A percentile compares a stretch with the other conserved stretches of the same genome.
These are phyloP conservation scores for Probaryconus sp. DNA, from an alignment of 1,140 invertebrate genomes.

Conservation along the genomic window DNA sequence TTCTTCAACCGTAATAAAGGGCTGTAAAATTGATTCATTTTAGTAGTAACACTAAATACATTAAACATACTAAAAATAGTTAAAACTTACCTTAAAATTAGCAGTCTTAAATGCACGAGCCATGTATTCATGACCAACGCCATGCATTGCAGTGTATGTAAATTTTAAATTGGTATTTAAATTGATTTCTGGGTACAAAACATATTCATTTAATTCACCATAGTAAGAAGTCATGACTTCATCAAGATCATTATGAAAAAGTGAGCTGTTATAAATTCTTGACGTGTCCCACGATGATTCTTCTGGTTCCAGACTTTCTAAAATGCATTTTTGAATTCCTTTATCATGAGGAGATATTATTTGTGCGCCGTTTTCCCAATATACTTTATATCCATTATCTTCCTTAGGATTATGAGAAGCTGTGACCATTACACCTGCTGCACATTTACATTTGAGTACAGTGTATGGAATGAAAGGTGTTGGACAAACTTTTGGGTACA, in stretches of 20 bases:
- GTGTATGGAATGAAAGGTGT: conserved; percentile 96
- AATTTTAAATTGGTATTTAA: conserved; percentile 82
- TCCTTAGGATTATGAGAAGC: conserved; percentile 99
- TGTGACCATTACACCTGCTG: conserved; percentile 96
- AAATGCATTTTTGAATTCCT: conserved; percentile 89
- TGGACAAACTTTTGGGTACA: conserved; percentile 90
- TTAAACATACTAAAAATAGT: background rate
- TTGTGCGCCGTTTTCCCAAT: conserved; percentile 97
- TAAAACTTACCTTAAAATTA: background rate
- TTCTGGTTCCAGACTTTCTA: conserved; percentile 86
- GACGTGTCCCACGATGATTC: conserved; percentile 83
- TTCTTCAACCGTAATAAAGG: conserved; percentile 87
- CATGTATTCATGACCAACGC: conserved; percentile 93
- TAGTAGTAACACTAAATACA: too few relatives aligned
- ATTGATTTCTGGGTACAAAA: conserved; percentile 82
- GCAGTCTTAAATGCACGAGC: conserved; percentile 83
- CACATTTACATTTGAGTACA: conserved; percentile 84
- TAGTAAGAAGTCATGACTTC: conserved; percentile 85
- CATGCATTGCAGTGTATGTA: conserved; percentile 98
- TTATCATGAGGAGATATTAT: conserved; percentile 96
- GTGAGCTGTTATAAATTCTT: conserved; percentile 73
- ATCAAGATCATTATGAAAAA: conserved; percentile 80
- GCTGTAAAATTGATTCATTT: conserved; percentile 69
- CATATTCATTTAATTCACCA: conserved; percentile 78
- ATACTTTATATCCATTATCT: conserved; percentile 99